Evolutionary conservation across 2,797 vertebrate genomes (phyloP).

Genomic region (Chrosomus eos): DNA sequence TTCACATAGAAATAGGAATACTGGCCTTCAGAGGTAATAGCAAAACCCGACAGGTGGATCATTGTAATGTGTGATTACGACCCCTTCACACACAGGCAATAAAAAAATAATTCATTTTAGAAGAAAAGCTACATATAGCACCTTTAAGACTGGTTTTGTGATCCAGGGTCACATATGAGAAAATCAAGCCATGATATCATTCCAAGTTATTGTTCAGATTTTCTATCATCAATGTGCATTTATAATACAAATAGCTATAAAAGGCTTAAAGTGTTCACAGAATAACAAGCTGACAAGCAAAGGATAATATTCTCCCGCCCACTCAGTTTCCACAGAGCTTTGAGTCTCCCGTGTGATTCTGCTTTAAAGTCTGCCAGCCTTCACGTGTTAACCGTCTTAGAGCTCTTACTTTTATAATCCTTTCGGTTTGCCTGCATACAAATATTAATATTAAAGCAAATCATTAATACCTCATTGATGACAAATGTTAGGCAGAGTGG

Average conservation of each 20-base stretch:
- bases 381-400: background rate
- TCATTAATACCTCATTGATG: background rate
- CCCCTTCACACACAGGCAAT: too few species aligned
- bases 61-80: too few species aligned
- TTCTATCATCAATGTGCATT: background rate
- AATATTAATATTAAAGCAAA: background rate
- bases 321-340: slow-evolving; percentile 14
- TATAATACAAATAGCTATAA: slow-evolving; percentile 17
- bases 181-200: background rate
- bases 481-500: background rate
- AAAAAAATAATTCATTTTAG: too few species aligned
- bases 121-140: too few species aligned
- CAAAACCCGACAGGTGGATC: too few species aligned
- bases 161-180: background rate
- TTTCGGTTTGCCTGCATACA: background rate
- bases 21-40: too few species aligned
- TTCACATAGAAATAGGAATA: too few species aligned
- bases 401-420: background rate
- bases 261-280: background rate
- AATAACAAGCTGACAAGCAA: slow-evolving; percentile 20
- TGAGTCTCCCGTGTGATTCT: background rate
- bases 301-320: slow-evolving; percentile 3
- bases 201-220: background rate
- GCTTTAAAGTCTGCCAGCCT: slow-evolving; percentile 7
- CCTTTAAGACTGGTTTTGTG: too few species aligned